A percentile compares a stretch with the other conserved stretches of the same genome.
Evolutionary conservation across 2,888 invertebrate species (phyloP).

Genomic region (Drosophila cognata): DNA sequence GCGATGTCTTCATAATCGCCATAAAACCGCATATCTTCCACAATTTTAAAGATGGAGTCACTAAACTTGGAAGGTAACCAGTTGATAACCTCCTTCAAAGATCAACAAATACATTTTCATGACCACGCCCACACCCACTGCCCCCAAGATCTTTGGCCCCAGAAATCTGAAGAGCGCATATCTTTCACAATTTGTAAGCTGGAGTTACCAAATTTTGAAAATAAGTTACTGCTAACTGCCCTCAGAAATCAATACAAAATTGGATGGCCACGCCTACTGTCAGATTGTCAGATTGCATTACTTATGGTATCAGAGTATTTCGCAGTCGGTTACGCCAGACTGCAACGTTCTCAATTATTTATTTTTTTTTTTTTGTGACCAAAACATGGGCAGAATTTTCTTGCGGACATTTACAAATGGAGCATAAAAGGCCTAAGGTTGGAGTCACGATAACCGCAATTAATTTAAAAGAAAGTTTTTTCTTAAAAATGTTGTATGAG

Average conservation of each 20-base stretch:
- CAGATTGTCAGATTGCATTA: background rate
- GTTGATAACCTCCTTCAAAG: too few relatives aligned
- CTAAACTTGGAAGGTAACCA: too few relatives aligned
- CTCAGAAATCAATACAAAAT: background rate
- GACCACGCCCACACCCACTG: too few relatives aligned
- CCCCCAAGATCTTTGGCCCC: too few relatives aligned
- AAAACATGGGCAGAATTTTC: background rate
- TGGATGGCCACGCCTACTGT: background rate
- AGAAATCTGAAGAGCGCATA: too few relatives aligned
- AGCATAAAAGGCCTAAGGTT: background rate
- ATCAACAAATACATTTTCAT: too few relatives aligned
- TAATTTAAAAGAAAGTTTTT: background rate
- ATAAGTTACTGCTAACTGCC: too few relatives aligned
- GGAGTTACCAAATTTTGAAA: too few relatives aligned
- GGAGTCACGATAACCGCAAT: background rate
- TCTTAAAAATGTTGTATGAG: background rate
- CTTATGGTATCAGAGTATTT: background rate
- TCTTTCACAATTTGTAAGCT: too few relatives aligned
- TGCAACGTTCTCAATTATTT: background rate
- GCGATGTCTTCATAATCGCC: too few relatives aligned
- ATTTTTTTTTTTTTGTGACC: background rate
- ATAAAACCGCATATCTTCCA: background rate
- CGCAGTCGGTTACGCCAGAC: background rate
- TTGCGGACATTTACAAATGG: background rate
- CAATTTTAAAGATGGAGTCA: too few relatives aligned